Evolutionary conservation across 2,888 invertebrate genomes (phyloP).

Genomic region (Pyrochroa serraticornis): DNA sequence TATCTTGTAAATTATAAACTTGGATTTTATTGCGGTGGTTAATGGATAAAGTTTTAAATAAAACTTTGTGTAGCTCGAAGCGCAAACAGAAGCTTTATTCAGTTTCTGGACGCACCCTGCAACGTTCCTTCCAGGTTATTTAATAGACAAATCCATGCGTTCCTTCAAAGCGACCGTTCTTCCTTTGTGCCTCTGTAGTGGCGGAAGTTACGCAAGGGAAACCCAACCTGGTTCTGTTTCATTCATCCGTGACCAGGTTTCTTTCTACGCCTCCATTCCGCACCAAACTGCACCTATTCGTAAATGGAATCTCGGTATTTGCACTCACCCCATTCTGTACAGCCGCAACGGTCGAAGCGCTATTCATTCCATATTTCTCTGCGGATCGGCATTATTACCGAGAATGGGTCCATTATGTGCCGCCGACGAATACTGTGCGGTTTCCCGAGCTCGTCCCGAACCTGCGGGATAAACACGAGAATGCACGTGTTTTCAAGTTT

Average conservation of each 20-base stretch:
- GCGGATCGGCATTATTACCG: conserved; percentile 14
- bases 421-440: conserved; percentile 4
- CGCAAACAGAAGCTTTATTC: too few relatives aligned
- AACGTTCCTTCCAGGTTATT: too few relatives aligned
- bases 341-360: background rate
- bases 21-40: too few relatives aligned
- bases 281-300: background rate
- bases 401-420: conserved; percentile 20
- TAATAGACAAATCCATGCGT: too few relatives aligned
- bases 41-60: too few relatives aligned
- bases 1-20: too few relatives aligned
- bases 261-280: background rate
- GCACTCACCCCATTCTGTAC: conserved; percentile 9
- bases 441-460: background rate
- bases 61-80: too few relatives aligned
- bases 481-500: conserved; percentile 4
- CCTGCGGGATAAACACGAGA: conserved; percentile 8
- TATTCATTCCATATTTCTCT: conserved; percentile 16
- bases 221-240: conserved; percentile 5
- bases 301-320: conserved; percentile 16
- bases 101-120: too few relatives aligned
- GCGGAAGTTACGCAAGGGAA: conserved; percentile 2
- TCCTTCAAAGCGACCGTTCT: too few relatives aligned
- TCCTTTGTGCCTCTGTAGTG: too few relatives aligned
- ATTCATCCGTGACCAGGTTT: conserved; percentile 17